Evolutionary conservation across 2,113 vertebrate genomes (phyloP), one percentile per base, ranked within the genome.

Genomic region (Macroglossus sobrinus): DNA sequence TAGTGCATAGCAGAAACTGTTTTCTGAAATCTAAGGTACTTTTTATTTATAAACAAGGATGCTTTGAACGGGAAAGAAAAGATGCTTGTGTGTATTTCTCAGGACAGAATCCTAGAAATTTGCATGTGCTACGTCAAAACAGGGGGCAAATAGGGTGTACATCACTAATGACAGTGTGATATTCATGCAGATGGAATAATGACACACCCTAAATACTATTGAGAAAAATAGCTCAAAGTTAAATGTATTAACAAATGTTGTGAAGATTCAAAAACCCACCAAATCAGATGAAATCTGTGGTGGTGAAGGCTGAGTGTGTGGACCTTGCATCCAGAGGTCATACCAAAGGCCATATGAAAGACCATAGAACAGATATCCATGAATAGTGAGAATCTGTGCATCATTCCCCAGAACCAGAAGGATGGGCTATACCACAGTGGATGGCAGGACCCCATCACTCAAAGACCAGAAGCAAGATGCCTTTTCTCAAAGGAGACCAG

Each of bases 11-110:
- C 0, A 71, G 43, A 45, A 45, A 1, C 2, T 33, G 15, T 89
- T 79, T 85, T 57, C 40, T 84, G 45, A 78, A 82, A 87, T 9
- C 10, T 4, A 9, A 38, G 12, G 16, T 3, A 50, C 21, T 61
- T 57, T 91, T 91, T 78, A 81, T 57, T 64, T 71, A 45, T 71
- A 91, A 69, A 43, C 6, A 35, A 72, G 9, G 7, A 33, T 84
- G 4, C 10, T 91, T 84, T 50, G 12, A 55, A n/a, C 69, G 4
- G 18, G 2, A 71, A 72, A 92, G 55, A 63, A 35, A 88, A 10
- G 3, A 74, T 43, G 21, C 1, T 43, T 88, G 4, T 64, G 3
- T 93, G 2, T 5, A 72, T 64, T 80, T 59, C 21, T 12, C 19
- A n/a, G 19, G 15, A 76, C 30, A 71, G 30, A 82, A 66, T 61